These are phyloP conservation scores for Podabrus alpinus DNA, from an alignment of 2,888 invertebrate species.

Conservation along the genomic window DNA sequence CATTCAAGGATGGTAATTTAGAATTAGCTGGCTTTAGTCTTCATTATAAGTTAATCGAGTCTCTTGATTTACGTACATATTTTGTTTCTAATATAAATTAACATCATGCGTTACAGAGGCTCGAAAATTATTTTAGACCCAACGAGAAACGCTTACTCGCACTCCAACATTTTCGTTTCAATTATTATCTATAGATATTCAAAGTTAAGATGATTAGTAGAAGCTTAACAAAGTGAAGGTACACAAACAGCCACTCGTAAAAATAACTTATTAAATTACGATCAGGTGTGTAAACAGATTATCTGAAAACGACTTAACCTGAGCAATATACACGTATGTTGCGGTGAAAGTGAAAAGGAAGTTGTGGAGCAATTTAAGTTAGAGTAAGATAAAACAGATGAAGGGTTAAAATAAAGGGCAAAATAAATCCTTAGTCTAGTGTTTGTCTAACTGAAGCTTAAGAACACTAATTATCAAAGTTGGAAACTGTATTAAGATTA, in stretches of 20 bases:
- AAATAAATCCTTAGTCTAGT: constrained; percentile 53
- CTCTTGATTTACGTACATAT: background rate
- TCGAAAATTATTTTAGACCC: background rate
- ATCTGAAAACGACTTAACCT: constrained; percentile 28
- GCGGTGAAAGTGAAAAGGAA: constrained; percentile 13
- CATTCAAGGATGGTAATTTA: constrained; percentile 52
- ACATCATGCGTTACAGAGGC: background rate
- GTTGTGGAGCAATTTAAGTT: background rate
- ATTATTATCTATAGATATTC: background rate
- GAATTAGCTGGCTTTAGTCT: constrained; percentile 43
- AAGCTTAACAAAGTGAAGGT: constrained; percentile 36
- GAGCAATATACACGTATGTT: constrained; percentile 15
- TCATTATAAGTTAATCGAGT: constrained; percentile 30
- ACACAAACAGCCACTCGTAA: constrained; percentile 35
- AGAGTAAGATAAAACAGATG: constrained; percentile 18
- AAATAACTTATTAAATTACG: constrained; percentile 40
- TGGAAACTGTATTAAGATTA: constrained; percentile 59
- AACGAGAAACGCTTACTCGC: background rate
- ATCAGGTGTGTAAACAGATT: constrained; percentile 43
- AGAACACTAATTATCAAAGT: constrained; percentile 58
- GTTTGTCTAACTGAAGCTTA: constrained; percentile 56
- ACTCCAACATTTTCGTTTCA: background rate
- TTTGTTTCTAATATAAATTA: background rate
- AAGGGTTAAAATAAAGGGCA: constrained; percentile 39
- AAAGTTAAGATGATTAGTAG: constrained; percentile 25